Conservation (phyloP, 2,888 invertebrate species). For the Caenorhabditis sp. region DNA sequence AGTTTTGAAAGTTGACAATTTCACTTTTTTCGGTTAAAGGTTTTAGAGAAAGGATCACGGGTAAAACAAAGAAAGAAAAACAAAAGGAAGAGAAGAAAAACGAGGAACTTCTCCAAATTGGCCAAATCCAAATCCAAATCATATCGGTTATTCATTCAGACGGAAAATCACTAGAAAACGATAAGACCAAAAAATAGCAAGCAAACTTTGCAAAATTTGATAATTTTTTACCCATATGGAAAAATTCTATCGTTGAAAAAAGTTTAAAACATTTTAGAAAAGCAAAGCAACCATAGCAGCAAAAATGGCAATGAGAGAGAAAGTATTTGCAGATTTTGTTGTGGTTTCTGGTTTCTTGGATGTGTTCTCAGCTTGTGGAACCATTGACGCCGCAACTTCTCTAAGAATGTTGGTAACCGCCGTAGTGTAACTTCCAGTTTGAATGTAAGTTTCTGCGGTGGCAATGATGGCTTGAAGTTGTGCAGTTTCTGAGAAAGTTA, state of each 20-base stretch:
- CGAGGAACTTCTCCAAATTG: conserved; percentile 37
- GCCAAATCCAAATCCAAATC: conserved; percentile 56
- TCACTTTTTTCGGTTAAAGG: background rate
- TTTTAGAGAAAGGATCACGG: too few species aligned
- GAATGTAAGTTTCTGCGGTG: conserved; percentile 43
- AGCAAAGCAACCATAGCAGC: background rate
- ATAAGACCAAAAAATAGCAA: conserved; percentile 15
- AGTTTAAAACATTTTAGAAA: background rate
- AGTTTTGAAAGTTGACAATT: conserved; percentile 63
- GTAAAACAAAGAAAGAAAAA: background rate
- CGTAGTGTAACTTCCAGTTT: conserved; percentile 62
- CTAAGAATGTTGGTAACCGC: conserved; percentile 65
- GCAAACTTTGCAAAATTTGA: too few species aligned
- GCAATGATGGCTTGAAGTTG: conserved; percentile 65
- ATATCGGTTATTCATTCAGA: conserved; percentile 30
- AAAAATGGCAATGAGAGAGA: background rate
- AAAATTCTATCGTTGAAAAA: too few species aligned
- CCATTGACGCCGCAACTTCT: conserved; percentile 54
- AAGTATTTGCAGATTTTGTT: background rate
- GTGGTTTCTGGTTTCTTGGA: conserved; percentile 26
- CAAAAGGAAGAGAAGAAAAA: background rate
- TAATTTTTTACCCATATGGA: background rate
- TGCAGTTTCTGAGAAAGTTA: conserved; percentile 47
- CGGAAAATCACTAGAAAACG: conserved; percentile 3
- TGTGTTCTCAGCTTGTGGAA: conserved; percentile 14